Base-by-base conservation (phyloP, 2,797 vertebrate genomes). In the Hydrolagus colliei region DNA sequence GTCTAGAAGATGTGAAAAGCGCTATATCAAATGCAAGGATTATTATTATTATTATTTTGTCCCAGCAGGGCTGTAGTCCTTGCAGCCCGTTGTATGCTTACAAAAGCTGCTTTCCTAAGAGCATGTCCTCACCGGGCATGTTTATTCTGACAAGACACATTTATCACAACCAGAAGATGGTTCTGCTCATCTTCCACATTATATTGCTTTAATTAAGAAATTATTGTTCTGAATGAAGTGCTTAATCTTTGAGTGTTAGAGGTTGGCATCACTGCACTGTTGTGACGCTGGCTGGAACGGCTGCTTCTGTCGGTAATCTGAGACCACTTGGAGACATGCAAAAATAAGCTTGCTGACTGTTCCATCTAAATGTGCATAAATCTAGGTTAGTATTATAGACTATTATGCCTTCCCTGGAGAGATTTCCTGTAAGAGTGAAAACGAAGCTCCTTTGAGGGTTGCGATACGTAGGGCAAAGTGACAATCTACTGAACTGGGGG, bases 351-450 rank as follows among this genome's bases (percentile, higher is more conserved):
- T 71, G 32, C 63, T 68, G 79, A 41, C 79, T n/a, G 14, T 16
- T 71, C 59, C 71, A 32, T 18, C 79, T 71, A 18, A 71, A 52
- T 84, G 65, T 71, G 63, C 71, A 84, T 84, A 84, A 84, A 84
- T 84, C 79, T 84, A 84, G 79, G 79, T 84, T 65, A 84, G 79
- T 84, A 84, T 84, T 71, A 84, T 82, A 82, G 78, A 82, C 78
- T 82, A 67, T 20, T 65, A 67, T 71, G 65, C 65, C 9, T 79
- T 35, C 87, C 87, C 88, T 35, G 0, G 86, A 87, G 87, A 85
- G 85, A 86, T 61, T 89, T 87, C 79, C 68, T 72, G 90, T 87
- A 87, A 87, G 72, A 41, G 13, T 86, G 77, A 52, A 52, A 88
- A 71, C n/a, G 9, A 84, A 71, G 79, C 65, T 5, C 79, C 65